Evolutionary conservation across 2,888 invertebrate species (phyloP), one percentile per base, ranked within the genome.

Genomic region (Helicoverpa assulta): DNA sequence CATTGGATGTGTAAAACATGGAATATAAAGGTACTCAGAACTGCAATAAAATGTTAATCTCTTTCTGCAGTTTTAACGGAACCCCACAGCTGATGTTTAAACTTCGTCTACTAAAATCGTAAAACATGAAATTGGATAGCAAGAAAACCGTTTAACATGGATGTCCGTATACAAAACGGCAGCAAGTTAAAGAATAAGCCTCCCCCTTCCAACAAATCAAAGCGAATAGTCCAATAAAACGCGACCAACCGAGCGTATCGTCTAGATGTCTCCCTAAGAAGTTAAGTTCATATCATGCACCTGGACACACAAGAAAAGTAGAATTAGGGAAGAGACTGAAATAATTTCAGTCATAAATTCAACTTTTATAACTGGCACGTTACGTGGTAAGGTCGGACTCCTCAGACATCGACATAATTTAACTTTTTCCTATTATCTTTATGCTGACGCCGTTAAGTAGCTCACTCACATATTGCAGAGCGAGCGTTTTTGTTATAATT

Each of bases 381-480:
- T 81, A 88, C 81, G 86, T 85, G 86, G 88, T 81, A 83, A 86
- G 81, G 86, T 75, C 70, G 72, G 70, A 84, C 82, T 84, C 82
- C 85, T 88, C 87, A 91, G 92, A 89, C 93, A 93, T 95, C 93
- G 94, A 95, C 94, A 94, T 94, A 93, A 94, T 95, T 95, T 95
- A 95, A 95, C 95, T 95, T 95, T 95, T 95, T 94, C 95, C 94
- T 94, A 95, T 95, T 95, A 95, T 95, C 93, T 95, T 95, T 94
- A 92, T 91, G 94, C 94, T 94, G 94, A 94, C 93, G 90, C 87
- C 88, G 92, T 93, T 93, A 93, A 92, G 90, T 89, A 89, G 85
- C 86, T 86, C 86, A 88, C 89, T 90, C 92, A 93, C 91, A 93
- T 93, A 94, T 90, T 89, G 91, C 90, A 79, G 85, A 88, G 85